Evolutionary conservation across 2,797 vertebrate genomes (phyloP), one percentile per base, ranked within the genome.

Genomic region (Sternotherus odoratus): DNA sequence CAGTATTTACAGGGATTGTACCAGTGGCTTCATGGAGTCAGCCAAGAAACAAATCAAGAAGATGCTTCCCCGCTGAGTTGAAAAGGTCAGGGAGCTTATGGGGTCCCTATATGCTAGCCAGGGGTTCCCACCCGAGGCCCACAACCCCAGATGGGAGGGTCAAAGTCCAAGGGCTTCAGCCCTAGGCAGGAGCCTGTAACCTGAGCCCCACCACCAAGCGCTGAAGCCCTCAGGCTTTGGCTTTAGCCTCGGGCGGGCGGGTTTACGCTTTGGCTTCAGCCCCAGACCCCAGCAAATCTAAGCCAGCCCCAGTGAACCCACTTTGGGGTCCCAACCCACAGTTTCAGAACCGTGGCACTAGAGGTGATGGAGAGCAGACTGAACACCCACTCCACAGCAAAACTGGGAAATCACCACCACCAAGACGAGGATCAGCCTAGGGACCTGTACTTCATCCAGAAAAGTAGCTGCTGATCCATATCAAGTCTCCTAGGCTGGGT

Each of bases 21-120:
- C 82, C 86, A 94, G 87, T 39, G 56, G 85, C 95, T 90, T 92
- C 93, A 77, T 88, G 83, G 91, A 94, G 77, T 78, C 91, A 90
- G 85, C n/a, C 46, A 87, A 74, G 74, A 90, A 77, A n/a, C 69
- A 89, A 51, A 77, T 19, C 21, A 26, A 63, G 83, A 78, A 93
- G 77, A 75, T 0, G 0, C 90, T 95, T 87, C 85, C 51, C 82
- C 85, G 66, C 12, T 13, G 5, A n/a, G 50, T 46, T 53, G 49
- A 78, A 2, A 50, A 48, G 49, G 33, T 81, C 39, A 60, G 77
- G 90, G 60, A 30, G 26, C 6, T 12, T 57, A 57, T 57, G 63
- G 26, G n/a, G 13, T 66, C 17, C 63, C 63, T 36, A 36, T 15
- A 36, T 79, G 51, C 60, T 80, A 91, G 72, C 28, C 84, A 51